Evolutionary conservation across 2,797 vertebrate species (phyloP).

Genomic region (Borostomias antarcticus): DNA sequence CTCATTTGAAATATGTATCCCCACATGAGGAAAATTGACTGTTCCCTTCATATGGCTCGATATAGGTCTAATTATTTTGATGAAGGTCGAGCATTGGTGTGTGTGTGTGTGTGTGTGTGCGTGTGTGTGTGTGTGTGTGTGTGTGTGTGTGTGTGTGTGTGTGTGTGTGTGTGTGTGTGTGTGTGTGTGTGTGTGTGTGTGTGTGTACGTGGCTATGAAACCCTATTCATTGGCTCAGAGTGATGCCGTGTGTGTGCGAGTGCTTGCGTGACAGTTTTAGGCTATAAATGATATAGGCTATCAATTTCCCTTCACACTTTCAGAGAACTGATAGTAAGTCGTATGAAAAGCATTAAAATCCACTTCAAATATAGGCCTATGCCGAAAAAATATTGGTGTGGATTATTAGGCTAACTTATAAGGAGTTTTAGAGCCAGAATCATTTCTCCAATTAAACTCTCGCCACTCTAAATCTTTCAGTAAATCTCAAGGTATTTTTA

Average conservation of each 20-base stretch:
- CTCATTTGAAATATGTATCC: neutral
- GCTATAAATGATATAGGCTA: constrained; percentile 68
- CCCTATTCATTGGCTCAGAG: neutral
- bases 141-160: neutral
- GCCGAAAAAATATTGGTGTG: constrained; percentile 17
- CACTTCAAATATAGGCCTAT: no score
- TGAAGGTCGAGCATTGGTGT: constrained; percentile 13
- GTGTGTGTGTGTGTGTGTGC: constrained; percentile 45
- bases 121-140: constrained; percentile 22
- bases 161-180: constrained; percentile 29
- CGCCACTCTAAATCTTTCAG: constrained; percentile 33
- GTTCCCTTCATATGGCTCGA: neutral
- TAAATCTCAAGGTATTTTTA: constrained; percentile 47
- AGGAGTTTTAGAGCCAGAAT: constrained; percentile 38
- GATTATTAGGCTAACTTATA: constrained; percentile 25
- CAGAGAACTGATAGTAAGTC: constrained; percentile 69
- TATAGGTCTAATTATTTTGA: neutral
- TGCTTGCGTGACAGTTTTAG: constrained; percentile 9
- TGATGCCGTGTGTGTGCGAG: neutral
- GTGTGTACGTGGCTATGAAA: constrained; percentile 59
- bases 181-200: constrained; percentile 34
- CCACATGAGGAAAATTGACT: neutral
- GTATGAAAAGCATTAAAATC: no score
- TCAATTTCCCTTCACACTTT: constrained; percentile 58
- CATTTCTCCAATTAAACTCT: constrained; percentile 40